These are phyloP conservation scores for Daubentonia madagascariensis DNA, from an alignment of 2,113 vertebrate genomes.

Conservation along the genomic window DNA sequence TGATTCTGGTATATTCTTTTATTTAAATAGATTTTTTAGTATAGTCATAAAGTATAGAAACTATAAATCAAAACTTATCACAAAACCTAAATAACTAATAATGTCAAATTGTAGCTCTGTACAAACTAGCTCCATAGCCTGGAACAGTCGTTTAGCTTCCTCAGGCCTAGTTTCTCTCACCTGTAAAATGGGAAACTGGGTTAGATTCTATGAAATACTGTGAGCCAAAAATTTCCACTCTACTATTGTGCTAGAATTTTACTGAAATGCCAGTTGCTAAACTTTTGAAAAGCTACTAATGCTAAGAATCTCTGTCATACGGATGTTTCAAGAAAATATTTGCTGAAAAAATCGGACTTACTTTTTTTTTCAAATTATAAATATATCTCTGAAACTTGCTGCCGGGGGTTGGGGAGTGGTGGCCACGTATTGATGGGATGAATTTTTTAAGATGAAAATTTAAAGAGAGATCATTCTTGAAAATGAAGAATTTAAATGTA, in stretches of 20 bases:
- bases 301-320: background rate
- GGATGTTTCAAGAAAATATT: background rate
- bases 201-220: background rate
- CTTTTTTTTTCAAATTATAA: background rate
- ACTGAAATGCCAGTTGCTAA: background rate
- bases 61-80: background rate
- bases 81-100: background rate
- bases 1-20: background rate
- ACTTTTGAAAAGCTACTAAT: background rate
- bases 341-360: constrained; percentile 3
- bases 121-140: background rate
- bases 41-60: background rate
- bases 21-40: background rate
- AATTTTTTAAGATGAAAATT: constrained; percentile 41
- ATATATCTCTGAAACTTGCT: background rate
- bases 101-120: background rate
- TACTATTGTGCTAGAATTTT: background rate
- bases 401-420: background rate
- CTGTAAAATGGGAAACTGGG: background rate
- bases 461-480: background rate
- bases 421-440: background rate
- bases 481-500: constrained; percentile 39
- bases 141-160: background rate
- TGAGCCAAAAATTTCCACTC: background rate
- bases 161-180: background rate